phyloP scores from a whole-genome alignment of 2,888 invertebrate genomes.

The Philhelius pedissequus region DNA sequence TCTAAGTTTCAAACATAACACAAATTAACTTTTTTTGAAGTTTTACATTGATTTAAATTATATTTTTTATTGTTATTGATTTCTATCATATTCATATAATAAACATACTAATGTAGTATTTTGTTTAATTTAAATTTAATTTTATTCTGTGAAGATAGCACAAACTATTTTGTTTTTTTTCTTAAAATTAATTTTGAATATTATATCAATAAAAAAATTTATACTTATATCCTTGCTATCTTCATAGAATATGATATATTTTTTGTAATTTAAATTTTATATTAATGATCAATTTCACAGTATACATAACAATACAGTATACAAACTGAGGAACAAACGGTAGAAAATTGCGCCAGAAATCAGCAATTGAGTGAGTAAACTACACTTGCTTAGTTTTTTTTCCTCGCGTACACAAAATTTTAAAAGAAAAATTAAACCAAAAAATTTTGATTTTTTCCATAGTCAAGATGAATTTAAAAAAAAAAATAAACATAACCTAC shows the following conservation, averaged over 20 bases:
- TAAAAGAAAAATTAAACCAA: background rate
- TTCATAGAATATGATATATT: slow-evolving; percentile 31
- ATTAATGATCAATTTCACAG: slow-evolving; percentile 65
- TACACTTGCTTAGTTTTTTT: slow-evolving; percentile 67
- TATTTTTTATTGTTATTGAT: slow-evolving; percentile 39
- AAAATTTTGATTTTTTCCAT: slow-evolving; percentile 20
- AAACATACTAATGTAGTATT: slow-evolving; percentile 43
- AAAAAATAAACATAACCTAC: background rate
- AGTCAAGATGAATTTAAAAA: slow-evolving; percentile 11
- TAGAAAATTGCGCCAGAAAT: slow-evolving; percentile 66
- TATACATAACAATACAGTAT: slow-evolving; percentile 69
- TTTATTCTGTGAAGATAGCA: slow-evolving; percentile 49
- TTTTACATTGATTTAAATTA: slow-evolving; percentile 26
- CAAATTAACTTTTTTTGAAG: slow-evolving; percentile 13
- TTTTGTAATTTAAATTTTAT: slow-evolving; percentile 40
- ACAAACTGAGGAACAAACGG: slow-evolving; percentile 68
- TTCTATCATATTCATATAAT: slow-evolving; percentile 42
- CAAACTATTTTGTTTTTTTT: background rate
- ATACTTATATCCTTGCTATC: no score
- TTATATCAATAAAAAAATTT: background rate
- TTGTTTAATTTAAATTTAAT: slow-evolving; percentile 48
- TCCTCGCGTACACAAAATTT: slow-evolving; percentile 64
- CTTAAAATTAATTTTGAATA: background rate
- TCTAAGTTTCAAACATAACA: background rate
- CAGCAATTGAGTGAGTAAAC: slow-evolving; percentile 69